Conservation (phyloP, 2,797 vertebrate genomes). For the Saxicola maurus region DNA sequence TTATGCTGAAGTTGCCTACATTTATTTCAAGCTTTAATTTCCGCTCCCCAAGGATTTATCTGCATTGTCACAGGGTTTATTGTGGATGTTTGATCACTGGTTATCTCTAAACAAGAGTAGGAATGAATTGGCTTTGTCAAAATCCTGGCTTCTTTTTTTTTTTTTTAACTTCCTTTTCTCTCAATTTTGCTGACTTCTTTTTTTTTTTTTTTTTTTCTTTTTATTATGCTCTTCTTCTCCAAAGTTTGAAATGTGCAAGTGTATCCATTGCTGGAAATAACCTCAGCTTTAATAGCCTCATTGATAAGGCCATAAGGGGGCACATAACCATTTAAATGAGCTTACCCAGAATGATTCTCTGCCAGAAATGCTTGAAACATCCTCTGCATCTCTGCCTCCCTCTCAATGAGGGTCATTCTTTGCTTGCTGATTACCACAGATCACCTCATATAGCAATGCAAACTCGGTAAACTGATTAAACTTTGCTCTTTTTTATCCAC, state of each 20-base stretch:
- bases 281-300: conserved; percentile 13
- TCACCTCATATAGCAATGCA: background rate
- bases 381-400: background rate
- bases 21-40: background rate
- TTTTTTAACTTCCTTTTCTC: background rate
- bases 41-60: conserved; percentile 12
- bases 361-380: conserved; percentile 1
- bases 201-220: background rate
- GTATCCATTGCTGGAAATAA: conserved; percentile 6
- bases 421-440: conserved; percentile 1
- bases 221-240: background rate
- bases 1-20: background rate
- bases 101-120: background rate
- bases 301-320: conserved; percentile 30
- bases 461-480: background rate
- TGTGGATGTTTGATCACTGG: background rate
- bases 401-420: conserved; percentile 1
- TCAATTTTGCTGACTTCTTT: background rate
- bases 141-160: background rate
- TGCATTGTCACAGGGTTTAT: background rate
- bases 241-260: background rate
- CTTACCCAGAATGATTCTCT: conserved; percentile 15
- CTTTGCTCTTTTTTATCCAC: background rate
- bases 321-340: conserved; percentile 21
- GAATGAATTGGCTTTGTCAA: background rate